Conservation (phyloP, 2,113 vertebrate species). For the Terrapene triunguis region DNA sequence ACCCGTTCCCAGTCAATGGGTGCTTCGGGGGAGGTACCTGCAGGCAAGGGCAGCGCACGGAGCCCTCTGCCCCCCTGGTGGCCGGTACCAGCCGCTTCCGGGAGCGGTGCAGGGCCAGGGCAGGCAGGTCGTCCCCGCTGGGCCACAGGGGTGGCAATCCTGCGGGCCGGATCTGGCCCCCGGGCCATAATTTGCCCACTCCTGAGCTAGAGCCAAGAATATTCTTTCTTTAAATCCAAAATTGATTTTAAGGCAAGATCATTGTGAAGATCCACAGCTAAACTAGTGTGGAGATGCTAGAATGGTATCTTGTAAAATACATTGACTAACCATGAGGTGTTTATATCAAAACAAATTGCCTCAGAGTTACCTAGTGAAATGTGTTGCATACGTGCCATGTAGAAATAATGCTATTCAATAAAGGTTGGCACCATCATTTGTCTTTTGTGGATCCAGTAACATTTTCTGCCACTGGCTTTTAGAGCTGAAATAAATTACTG, state of each 20-base stretch:
- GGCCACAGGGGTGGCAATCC: too few relatives aligned
- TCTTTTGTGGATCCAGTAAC: background rate
- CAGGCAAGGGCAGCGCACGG: too few relatives aligned
- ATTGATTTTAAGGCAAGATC: background rate
- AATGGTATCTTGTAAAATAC: background rate
- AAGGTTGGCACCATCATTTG: background rate
- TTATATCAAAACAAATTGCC: background rate
- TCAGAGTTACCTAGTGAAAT: background rate
- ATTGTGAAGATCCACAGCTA: background rate
- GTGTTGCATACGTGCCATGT: background rate
- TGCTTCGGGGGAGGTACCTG: too few relatives aligned
- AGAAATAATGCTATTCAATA: conserved; percentile 25
- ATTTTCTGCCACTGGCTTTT: background rate
- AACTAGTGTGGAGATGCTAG: background rate
- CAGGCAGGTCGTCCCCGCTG: too few relatives aligned
- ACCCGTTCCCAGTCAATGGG: too few relatives aligned
- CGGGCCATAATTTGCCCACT: too few relatives aligned
- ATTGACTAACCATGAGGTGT: background rate
- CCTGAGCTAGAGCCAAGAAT: background rate
- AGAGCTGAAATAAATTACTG: conserved; percentile 36
- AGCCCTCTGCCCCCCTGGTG: too few relatives aligned
- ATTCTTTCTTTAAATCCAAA: conserved; percentile 36
- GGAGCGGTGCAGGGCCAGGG: too few relatives aligned
- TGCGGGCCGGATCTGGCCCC: too few relatives aligned
- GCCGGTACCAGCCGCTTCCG: too few relatives aligned